A percentile compares a stretch with the other conserved stretches of the same genome.
Evolutionary conservation across 2,797 vertebrate genomes (phyloP).

Genomic region (Poeciliopsis turneri): DNA sequence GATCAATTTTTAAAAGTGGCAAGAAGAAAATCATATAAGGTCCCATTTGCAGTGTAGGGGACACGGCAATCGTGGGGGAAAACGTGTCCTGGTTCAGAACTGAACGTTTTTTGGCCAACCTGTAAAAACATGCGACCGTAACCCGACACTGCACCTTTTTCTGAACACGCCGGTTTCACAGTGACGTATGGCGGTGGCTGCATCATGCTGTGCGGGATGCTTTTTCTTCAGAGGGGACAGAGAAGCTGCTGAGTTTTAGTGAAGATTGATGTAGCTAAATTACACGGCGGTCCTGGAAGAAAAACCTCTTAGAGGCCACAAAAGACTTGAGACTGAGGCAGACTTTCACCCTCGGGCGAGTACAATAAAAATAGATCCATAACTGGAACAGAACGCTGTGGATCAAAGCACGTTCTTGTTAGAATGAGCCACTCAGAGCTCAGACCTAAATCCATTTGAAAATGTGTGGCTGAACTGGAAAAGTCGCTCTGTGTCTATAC

Average conservation of each 20-base stretch:
- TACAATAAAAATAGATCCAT: not conserved
- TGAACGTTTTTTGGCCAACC: not conserved
- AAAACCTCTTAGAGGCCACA: not conserved
- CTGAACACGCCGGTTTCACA: not conserved
- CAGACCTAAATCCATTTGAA: not conserved
- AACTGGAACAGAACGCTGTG: not conserved
- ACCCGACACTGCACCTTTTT: not conserved
- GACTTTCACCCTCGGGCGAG: not conserved
- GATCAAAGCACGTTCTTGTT: conserved; percentile 1
- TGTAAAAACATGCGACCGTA: not conserved
- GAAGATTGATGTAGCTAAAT: not conserved
- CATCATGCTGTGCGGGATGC: not conserved
- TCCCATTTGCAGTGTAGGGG: not conserved
- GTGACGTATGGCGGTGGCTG: not conserved
- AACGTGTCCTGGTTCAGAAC: not conserved
- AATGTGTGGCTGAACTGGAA: not conserved
- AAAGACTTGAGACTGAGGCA: not conserved
- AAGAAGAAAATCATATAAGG: not conserved
- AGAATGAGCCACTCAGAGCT: not conserved
- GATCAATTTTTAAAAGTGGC: not conserved
- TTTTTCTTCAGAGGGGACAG: not conserved
- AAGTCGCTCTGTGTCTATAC: not conserved
- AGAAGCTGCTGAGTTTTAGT: not conserved
- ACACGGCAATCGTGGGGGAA: not conserved
- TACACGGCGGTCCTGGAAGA: not conserved